phyloP scores from a whole-genome alignment of 35 echinoderm and acorn worm genomes.

The Apostichopus parvimensis region DNA sequence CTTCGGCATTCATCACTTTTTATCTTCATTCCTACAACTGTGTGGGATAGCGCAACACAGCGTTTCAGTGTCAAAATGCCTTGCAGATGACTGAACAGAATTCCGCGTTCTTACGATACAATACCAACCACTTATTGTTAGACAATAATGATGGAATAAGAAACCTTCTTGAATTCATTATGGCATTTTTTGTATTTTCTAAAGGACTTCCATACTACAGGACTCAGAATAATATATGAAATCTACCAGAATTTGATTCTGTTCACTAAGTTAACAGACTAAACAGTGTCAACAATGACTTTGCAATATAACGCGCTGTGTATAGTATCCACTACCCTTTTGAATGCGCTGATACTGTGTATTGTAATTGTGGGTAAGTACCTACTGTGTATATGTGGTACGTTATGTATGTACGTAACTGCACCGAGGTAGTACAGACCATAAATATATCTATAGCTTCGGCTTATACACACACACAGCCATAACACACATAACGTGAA shows the following conservation, averaged over 20 bases:
- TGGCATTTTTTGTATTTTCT: no score
- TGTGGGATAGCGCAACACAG: not conserved
- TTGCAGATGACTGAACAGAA: no score
- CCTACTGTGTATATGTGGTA: not conserved
- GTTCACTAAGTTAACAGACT: no score
- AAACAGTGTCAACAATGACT: not conserved
- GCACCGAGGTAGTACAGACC: not conserved
- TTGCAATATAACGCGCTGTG: not conserved
- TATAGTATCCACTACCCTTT: not conserved
- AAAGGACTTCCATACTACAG: no score
- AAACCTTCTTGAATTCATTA: no score
- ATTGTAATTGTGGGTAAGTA: not conserved
- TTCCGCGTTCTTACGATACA: no score
- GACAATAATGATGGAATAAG: no score
- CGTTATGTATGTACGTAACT: not conserved
- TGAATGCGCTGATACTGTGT: not conserved
- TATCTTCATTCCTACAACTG: not conserved
- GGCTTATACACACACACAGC: not conserved
- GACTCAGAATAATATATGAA: no score
- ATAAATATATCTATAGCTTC: not conserved
- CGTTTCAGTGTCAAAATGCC: not conserved
- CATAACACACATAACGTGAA: not conserved
- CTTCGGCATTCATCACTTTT: constrained; percentile 40
- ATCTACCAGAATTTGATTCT: no score
- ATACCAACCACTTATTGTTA: no score